Evolutionary conservation across 1,140 invertebrate species (phyloP), one percentile per base, ranked within the genome.

Genomic region (Whitmania pigra): DNA sequence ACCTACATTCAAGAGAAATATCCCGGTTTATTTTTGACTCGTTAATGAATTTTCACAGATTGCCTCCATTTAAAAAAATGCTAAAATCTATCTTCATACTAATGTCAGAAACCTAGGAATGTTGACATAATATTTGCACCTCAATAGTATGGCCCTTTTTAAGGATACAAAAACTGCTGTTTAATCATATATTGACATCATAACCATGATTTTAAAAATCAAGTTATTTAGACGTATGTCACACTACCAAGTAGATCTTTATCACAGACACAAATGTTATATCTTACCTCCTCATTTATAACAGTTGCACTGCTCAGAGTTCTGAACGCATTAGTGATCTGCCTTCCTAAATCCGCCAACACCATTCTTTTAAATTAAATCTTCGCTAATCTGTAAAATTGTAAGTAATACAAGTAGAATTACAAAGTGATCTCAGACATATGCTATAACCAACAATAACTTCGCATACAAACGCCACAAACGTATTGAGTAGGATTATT

Each of bases 291-390:
- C 86, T 99, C 93, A 87, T 98, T 97, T 76, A 99, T 99, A 73
- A 98, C 89, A 43, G 95, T 98, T 66, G 95, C 95, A 87, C 96
- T 96, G 83, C 93, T 97, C 72, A 99, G 85, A 49, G 94, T 97
- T 78, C 94, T 90, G 79, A 99, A 84, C 67, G 97, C 97, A 79
- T 92, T 92, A 76, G 96, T 98, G 82, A 99, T 99, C 87, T 98
- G 97, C 81, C 96, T 88, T 79, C 97, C 97, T 82, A 99, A 89
- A 87, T 99, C 96, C 78, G 96, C 97, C 87, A 99, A 93, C 82
- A 99, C 97, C 97, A 99, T 99, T 80, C 86, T 15, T 11, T 71
- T 11, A 25, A 49, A 17, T 49, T 49, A 49, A 17, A 13, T 7
- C 2, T 49, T 49, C 43, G 13, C 43, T 49, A 49, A 49, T 49